Conservation (phyloP, 2,797 vertebrate species). For the Squalus acanthias region DNA sequence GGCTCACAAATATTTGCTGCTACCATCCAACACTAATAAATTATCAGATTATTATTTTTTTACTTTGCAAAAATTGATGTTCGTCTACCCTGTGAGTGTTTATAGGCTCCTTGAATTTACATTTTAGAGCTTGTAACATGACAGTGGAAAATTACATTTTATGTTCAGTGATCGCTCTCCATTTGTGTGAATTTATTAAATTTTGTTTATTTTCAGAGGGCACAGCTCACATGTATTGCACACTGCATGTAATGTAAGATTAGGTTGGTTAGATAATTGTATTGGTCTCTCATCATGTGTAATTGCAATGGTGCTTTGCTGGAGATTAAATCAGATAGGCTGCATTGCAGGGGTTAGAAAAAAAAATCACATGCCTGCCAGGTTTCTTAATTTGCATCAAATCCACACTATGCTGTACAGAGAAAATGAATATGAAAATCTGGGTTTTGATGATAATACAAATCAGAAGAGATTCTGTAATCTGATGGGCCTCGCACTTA, state of each 20-base stretch:
- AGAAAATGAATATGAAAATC: conserved; percentile 30
- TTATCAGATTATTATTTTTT: neutral
- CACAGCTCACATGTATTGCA: neutral
- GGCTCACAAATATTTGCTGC: neutral
- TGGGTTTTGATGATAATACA: neutral
- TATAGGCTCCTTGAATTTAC: neutral
- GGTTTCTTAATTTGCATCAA: conserved; percentile 21
- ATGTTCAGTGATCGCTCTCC: neutral
- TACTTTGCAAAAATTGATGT: neutral
- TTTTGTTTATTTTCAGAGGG: neutral
- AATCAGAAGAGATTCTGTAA: neutral
- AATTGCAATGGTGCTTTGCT: conserved; percentile 25
- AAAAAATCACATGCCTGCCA: conserved; percentile 23
- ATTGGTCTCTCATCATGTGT: neutral
- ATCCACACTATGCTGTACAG: neutral
- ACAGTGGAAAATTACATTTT: neutral
- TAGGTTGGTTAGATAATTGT: neutral
- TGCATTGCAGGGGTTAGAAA: conserved; percentile 25
- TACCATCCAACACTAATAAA: neutral
- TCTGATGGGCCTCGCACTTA: neutral
- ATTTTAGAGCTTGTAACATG: neutral
- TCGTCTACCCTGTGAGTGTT: neutral
- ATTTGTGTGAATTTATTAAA: conserved; percentile 15
- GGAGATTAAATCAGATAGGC: conserved; percentile 28
- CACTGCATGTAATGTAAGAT: neutral